Conservation (phyloP, 2,797 vertebrate genomes). For the Neosalanx taihuensis region DNA sequence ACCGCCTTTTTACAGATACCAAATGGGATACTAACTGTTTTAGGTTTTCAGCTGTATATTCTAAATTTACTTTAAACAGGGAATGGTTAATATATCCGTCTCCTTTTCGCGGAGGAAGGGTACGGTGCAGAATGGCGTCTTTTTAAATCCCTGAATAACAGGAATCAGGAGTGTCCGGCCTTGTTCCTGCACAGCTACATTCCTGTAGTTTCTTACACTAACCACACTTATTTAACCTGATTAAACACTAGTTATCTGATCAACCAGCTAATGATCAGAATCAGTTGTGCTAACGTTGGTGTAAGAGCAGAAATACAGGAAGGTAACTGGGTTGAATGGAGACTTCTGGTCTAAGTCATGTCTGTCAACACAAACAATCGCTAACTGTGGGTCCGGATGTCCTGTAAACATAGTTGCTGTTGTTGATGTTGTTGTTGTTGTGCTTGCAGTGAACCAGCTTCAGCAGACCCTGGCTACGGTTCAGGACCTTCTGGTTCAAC, state of each 20-base stretch:
- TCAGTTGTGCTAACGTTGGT: no score
- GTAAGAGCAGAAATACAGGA: no score
- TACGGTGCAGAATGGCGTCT: not conserved
- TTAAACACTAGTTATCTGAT: no score
- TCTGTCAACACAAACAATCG: not conserved
- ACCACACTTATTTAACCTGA: no score
- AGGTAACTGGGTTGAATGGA: no score
- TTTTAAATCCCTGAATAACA: no score
- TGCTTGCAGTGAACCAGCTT: constrained; percentile 84
- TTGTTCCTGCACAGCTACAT: no score
- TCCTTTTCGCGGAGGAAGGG: not conserved
- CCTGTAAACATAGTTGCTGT: not conserved
- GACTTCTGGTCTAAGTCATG: no score
- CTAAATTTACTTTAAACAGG: not conserved
- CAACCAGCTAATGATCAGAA: no score
- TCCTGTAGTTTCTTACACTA: no score
- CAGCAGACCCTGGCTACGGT: constrained; percentile 89
- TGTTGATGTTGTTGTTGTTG: constrained; percentile 30
- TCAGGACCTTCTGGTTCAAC: constrained; percentile 91
- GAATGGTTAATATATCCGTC: not conserved
- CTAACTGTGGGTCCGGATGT: not conserved
- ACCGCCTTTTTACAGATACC: not conserved
- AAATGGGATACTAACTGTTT: not conserved
- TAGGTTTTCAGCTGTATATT: not conserved
- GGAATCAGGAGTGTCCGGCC: no score